Conservation (phyloP, 1,140 invertebrate species). For the Acromyrmex echinatior region DNA sequence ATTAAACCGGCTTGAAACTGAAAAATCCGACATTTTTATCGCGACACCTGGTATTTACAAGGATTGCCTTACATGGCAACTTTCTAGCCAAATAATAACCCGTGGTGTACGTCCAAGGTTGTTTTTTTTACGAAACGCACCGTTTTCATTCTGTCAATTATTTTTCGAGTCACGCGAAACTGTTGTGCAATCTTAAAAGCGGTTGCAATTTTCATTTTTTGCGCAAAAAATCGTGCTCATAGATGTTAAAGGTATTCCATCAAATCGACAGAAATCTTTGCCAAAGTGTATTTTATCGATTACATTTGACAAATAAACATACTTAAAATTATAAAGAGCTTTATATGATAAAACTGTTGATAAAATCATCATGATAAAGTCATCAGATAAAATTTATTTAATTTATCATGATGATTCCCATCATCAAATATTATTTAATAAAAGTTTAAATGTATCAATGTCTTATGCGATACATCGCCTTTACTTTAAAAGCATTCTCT, state of each 20-base stretch:
- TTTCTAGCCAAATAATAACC: slow-evolving; percentile 45
- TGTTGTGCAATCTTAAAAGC: not conserved
- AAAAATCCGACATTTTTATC: slow-evolving; percentile 39
- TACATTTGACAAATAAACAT: not conserved
- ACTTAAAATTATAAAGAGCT: not conserved
- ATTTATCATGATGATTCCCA: not conserved
- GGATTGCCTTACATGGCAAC: slow-evolving; percentile 27
- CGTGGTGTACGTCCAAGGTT: not conserved
- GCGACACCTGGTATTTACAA: slow-evolving; percentile 45
- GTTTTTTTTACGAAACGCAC: slow-evolving; percentile 12
- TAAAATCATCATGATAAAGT: too few species aligned
- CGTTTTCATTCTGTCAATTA: slow-evolving; percentile 26
- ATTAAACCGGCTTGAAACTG: slow-evolving; percentile 21
- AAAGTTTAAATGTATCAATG: not conserved
- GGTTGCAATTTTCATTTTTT: not conserved
- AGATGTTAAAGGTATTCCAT: not conserved
- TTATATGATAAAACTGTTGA: slow-evolving; percentile 8
- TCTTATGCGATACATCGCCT: not conserved
- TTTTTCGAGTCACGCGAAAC: slow-evolving; percentile 34
- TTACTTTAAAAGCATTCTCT: too few species aligned
- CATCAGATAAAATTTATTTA: not conserved
- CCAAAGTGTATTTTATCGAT: not conserved
- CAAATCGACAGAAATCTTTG: not conserved
- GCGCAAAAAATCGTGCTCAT: not conserved
- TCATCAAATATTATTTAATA: not conserved